Conservation (phyloP, 2,797 vertebrate species). For the Eulemur albifrons region DNA sequence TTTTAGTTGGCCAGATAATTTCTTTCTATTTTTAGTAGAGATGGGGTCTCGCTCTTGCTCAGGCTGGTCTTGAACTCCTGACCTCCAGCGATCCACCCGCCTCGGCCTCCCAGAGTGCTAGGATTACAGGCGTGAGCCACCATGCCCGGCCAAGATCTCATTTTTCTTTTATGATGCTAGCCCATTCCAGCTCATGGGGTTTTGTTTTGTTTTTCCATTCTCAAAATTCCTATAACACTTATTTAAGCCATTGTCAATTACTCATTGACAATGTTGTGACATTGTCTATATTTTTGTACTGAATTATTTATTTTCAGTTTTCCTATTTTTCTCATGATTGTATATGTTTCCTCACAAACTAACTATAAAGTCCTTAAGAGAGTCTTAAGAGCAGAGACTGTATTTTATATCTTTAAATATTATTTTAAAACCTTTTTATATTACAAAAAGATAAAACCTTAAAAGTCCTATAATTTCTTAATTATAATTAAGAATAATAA, state of each 20-base stretch:
- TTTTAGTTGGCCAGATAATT: too few species aligned
- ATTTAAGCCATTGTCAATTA: not conserved
- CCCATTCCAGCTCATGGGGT: not conserved
- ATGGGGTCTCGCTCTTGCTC: too few species aligned
- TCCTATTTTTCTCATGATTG: not conserved
- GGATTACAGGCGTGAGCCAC: too few species aligned
- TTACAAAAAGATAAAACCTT: not conserved
- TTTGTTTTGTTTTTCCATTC: not conserved
- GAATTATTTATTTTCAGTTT: not conserved
- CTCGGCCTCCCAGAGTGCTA: too few species aligned
- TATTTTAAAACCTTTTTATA: not conserved
- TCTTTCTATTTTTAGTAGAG: too few species aligned
- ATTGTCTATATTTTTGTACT: not conserved
- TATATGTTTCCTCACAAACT: not conserved
- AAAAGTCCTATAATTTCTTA: not conserved
- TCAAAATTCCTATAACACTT: not conserved
- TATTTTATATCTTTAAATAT: not conserved
- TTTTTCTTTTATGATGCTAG: conserved; percentile 32
- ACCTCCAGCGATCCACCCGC: too few species aligned
- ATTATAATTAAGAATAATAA: not conserved
- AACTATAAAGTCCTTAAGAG: not conserved
- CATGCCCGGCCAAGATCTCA: not conserved
- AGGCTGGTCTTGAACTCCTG: too few species aligned
- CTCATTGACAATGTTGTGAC: not conserved
- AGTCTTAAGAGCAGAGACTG: not conserved